Evolutionary conservation across 2,888 invertebrate species (phyloP).

Genomic region (Acleris holmiana): DNA sequence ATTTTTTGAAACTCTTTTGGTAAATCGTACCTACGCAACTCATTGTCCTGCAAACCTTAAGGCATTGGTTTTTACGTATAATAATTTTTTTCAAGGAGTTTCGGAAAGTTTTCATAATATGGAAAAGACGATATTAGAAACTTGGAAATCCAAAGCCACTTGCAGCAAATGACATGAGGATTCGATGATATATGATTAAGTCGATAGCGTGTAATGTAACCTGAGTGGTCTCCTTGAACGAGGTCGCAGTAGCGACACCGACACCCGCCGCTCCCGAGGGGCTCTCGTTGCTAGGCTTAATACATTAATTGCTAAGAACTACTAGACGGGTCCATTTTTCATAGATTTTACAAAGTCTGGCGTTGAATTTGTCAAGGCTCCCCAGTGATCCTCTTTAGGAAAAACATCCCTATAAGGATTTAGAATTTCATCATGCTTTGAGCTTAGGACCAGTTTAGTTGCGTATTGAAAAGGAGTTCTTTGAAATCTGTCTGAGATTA

Average conservation of each 20-base stretch:
- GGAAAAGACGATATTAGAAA: too few relatives aligned
- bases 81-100: not conserved
- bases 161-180: not conserved
- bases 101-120: not conserved
- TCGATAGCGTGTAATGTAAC: slow-evolving; percentile 20
- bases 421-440: not conserved
- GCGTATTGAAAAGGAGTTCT: too few relatives aligned
- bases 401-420: not conserved
- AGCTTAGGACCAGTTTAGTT: too few relatives aligned
- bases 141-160: not conserved
- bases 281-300: slow-evolving; percentile 20
- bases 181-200: slow-evolving; percentile 14
- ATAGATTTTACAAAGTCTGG: too few relatives aligned
- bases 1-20: not conserved
- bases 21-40: not conserved
- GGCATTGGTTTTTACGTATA: not conserved
- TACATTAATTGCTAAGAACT: slow-evolving; percentile 2
- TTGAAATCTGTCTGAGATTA: too few relatives aligned
- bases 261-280: slow-evolving; percentile 12
- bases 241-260: slow-evolving; percentile 19
- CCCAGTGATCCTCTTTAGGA: slow-evolving; percentile 4
- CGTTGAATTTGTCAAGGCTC: too few relatives aligned
- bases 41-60: not conserved
- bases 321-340: too few relatives aligned
- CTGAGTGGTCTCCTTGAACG: slow-evolving; percentile 18